Percentiles rank a stretch among this genome's conserved stretches.
Evolutionary conservation across 2,797 vertebrate species (phyloP).

Genomic region (Natrix natrix): DNA sequence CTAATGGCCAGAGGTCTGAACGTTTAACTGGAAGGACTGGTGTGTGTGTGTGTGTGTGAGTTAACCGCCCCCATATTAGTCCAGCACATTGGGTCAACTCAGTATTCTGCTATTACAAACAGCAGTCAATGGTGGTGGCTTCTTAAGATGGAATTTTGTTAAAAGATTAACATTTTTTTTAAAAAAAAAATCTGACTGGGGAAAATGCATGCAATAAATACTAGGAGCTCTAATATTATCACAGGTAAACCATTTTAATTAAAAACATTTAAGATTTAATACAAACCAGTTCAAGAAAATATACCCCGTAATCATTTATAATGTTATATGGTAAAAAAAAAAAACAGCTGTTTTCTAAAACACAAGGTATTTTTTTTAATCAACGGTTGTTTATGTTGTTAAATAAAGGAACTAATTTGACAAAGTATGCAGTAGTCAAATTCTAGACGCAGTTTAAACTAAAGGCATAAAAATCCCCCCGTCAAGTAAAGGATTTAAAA

Average conservation of each 20-base stretch:
- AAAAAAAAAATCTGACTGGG: neutral
- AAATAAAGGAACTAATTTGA: constrained; percentile 1
- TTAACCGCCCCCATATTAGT: neutral
- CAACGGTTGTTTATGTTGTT: neutral
- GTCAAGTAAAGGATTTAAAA: neutral
- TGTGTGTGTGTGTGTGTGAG: neutral
- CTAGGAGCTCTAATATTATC: neutral
- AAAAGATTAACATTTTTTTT: neutral
- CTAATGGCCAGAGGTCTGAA: neutral
- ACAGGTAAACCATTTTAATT: neutral
- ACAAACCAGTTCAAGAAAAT: neutral
- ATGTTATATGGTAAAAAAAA: neutral
- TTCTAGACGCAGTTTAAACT: constrained; percentile 2
- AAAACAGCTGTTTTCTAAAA: neutral
- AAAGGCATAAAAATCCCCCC: neutral
- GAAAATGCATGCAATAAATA: neutral
- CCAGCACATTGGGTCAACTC: neutral
- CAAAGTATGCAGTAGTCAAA: constrained; percentile 20
- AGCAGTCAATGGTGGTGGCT: neutral
- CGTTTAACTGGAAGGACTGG: neutral
- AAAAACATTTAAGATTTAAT: neutral
- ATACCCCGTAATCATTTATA: neutral
- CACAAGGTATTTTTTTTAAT: neutral
- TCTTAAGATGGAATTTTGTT: neutral
- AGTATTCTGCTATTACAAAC: neutral